Base-by-base conservation (phyloP, 2,888 invertebrate species). In the Marronus borbonicus region DNA sequence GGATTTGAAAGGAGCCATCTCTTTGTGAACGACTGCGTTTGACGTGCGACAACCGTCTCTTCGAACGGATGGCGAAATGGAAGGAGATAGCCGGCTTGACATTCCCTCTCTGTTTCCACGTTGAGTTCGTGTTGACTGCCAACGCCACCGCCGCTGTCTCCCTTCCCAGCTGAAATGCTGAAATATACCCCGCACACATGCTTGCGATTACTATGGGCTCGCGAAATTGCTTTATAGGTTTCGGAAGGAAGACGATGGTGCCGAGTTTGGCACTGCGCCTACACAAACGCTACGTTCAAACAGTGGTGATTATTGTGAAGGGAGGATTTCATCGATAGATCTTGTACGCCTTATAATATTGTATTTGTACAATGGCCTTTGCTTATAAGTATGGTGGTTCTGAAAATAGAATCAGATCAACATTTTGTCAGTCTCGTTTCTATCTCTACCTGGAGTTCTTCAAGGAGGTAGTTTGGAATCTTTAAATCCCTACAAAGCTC, bases 1-100 rank as follows among this genome's bases (percentile, higher is more conserved):
- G 83, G 84, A 82, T 79, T 83, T 85, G 86, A 87, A 86, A 86
- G 86, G 86, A 86, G 85, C 85, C 85, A 86, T 86, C 86, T 86
- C 86, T 86, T 87, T 87, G 87, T 87, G 84, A 81, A 83, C 81
- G 82, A 83, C 86, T 86, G 87, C 80, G 82, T 80, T 82, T 87
- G 87, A 87, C 87, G 85, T 66, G 44, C 66, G 44, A 66, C 66
- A 20, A 20, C 17, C 84, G 84, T 28, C 68, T 68, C 68, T 50
- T 24, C 68, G 49, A 20, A 36, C 17, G 24, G 20, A 68, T 24
- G 17, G 49, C 20, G 49, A 24, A 44, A 49, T 14, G 50, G 12
- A 20, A 17, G 50, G 17, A 20, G 44, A 36, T 50, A 49, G 68
- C 20, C 20, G 20, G n/a, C 55, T 52, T 85, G 81, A 83, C 83